Evolutionary conservation across 2,888 invertebrate species (phyloP).

Genomic region (Syrphus vitripennis): DNA sequence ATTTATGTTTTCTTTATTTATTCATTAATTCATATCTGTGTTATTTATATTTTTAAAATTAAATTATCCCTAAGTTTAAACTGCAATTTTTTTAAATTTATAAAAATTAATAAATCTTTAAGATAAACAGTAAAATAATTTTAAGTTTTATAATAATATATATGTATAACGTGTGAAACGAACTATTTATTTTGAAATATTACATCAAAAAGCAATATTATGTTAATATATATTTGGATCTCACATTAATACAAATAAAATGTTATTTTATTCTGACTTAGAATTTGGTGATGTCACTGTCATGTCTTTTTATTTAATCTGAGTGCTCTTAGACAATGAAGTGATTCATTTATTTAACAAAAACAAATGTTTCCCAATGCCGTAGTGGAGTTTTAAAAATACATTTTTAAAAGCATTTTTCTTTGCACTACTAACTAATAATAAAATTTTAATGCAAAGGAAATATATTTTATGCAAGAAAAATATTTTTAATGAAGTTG

Average conservation of each 20-base stretch:
- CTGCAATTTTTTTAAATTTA: neutral
- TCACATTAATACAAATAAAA: slow-evolving; percentile 40
- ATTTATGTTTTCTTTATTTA: neutral
- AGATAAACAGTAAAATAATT: neutral
- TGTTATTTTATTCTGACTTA: slow-evolving; percentile 47
- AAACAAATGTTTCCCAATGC: no score
- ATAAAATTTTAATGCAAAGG: no score
- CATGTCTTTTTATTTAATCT: neutral
- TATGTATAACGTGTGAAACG: slow-evolving; percentile 8
- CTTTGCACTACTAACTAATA: no score
- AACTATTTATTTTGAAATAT: neutral
- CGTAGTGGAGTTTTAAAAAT: no score
- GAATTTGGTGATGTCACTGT: neutral
- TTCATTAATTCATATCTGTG: no score
- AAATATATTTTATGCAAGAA: no score
- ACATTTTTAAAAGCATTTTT: no score
- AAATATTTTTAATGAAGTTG: no score
- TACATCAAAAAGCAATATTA: slow-evolving; percentile 20
- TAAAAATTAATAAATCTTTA: neutral
- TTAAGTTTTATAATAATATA: neutral
- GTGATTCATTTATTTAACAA: no score
- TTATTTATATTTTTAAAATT: neutral
- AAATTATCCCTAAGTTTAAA: neutral
- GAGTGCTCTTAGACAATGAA: no score
- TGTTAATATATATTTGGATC: slow-evolving; percentile 37